Evolutionary conservation across 2,888 invertebrate genomes (phyloP).

Genomic region (Stenodema calcarata): DNA sequence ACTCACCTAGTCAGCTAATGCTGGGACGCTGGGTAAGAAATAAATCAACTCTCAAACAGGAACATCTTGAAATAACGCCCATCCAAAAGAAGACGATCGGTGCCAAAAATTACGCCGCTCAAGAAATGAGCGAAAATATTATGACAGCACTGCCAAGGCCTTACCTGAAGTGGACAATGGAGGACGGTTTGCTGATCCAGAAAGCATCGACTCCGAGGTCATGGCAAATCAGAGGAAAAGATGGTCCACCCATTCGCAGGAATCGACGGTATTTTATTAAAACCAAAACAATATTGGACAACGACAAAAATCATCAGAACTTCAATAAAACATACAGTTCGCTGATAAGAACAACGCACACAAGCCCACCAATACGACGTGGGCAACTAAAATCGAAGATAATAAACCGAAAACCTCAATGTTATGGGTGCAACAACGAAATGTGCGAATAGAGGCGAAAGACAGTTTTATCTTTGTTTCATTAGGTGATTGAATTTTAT

Average conservation of each 20-base stretch:
- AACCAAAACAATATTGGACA: too few relatives aligned
- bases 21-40: not conserved
- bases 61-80: not conserved
- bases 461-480: too few relatives aligned
- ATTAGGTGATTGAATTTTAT: too few relatives aligned
- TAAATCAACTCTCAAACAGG: not conserved
- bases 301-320: too few relatives aligned
- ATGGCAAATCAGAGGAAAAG: not conserved
- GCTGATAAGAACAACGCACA: too few relatives aligned
- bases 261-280: not conserved
- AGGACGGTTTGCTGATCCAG: not conserved
- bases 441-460: too few relatives aligned
- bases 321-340: too few relatives aligned
- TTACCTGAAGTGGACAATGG: not conserved
- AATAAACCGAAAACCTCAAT: too few relatives aligned
- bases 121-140: not conserved
- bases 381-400: too few relatives aligned
- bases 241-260: not conserved
- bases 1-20: not conserved
- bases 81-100: not conserved
- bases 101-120: not conserved
- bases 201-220: not conserved
- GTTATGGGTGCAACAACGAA: too few relatives aligned
- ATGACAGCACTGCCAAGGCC: not conserved
- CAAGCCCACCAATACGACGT: too few relatives aligned